Evolutionary conservation across 2,113 vertebrate species (phyloP), one percentile per base, ranked within the genome.

Genomic region (Leuciscus idus): DNA sequence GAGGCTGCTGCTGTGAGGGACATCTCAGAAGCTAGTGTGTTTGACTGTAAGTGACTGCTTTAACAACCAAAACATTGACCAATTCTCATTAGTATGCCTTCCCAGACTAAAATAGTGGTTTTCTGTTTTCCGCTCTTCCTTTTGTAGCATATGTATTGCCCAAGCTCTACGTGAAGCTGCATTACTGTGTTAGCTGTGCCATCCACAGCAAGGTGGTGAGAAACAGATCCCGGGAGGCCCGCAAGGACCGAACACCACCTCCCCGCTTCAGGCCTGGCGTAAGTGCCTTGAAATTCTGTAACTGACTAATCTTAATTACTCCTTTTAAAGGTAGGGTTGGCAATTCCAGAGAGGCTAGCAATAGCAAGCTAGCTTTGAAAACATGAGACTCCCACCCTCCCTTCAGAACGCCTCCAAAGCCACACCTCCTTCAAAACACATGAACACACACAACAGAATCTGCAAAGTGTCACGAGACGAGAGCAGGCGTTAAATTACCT

Each of bases 161-260:
- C 89, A 99, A 98, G 91, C 96, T 99, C 50, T 99, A 99, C 1
- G 97, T 98, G 93, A 99, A 99, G 92, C 95, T 99, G 13, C 97
- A 98, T 90, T 98, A 99, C 92, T 98, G 97, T 74, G 97, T 98
- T 82, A 98, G 97, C 94, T 98, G 97, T 81, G 97, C 97, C 88
- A 98, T 98, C 93, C 97, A 99, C 93, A 99, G 97, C 90, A 99
- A 99, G 30, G 97, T 98, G 82, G 97, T 99, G 90, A 96, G 97
- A 90, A 99, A 98, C 90, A 96, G 97, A 76, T 99, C 97, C 59
- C 95, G 96, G 9, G 97, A 98, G 92, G 97, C 97, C 48, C 94
- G 97, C 81, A 99, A 99, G 91, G 97, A 98, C 91, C 95, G 97
- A 3, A 98, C 97, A 2, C 97, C 97, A 23, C 97, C 97, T 1